Base-by-base conservation (phyloP, 2,113 vertebrate genomes). In the Hippocampus abdominalis region DNA sequence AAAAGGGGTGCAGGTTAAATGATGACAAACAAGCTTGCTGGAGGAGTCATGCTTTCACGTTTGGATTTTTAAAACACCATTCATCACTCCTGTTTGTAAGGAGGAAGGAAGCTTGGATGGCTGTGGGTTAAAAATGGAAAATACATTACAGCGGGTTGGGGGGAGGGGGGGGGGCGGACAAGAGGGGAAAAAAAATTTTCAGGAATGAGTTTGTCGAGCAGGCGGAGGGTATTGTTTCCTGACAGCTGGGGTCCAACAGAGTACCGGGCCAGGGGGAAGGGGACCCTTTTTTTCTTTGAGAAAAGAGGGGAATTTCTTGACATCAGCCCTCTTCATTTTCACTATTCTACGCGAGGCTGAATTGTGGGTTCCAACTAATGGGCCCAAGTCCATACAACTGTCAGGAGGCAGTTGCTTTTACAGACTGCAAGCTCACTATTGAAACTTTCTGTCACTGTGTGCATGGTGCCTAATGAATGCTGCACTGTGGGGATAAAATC, bases 121-220 rank as follows among this genome's bases (percentile, higher is more conserved):
- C 86, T 75, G 73, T 61, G 83, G 85, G 88, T 92, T 92, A 92
- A 92, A 93, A 93, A 93, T 93, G 90, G 91, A 91, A 92, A 92
- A 92, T 85, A 90, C 90, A 92, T 92, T 91, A 93, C 84, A 81
- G 83, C 81, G 85, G 4, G n/a, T n/a, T n/a, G n/a, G 29, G 29
- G 29, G 29, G 77, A 74, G 80, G 80, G 81, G 78, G 86, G 60
- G 70, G 80, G 71, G 79, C n/a, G 79, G 81, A 81, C 79, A 73
- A 73, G 75, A 78, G 81, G 81, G 77, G 75, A 71, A 51, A 51
- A 92, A 92, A 90, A 90, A 89, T 88, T 90, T 92, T 92, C 90
- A 92, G 91, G 91, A 92, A 92, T 87, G 88, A 90, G 90, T 89
- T 91, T 89, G 90, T 91, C 85, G 82, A 89, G 88, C 89, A 91